phyloP scores from a whole-genome alignment of 2,797 vertebrate species.

The Pseudomugil tenellus region DNA sequence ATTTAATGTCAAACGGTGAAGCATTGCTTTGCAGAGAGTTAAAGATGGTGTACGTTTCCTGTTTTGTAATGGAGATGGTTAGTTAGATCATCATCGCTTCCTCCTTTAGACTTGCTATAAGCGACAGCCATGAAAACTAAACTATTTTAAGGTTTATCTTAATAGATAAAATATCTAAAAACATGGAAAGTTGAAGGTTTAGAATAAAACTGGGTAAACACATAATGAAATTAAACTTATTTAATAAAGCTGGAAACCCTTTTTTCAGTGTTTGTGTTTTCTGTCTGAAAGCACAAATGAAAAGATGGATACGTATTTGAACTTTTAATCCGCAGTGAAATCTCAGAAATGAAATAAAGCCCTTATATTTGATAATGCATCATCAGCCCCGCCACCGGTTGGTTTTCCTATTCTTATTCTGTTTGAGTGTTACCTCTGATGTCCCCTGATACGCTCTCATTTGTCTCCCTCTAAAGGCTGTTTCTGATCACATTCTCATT shows the following conservation, averaged over 20 bases:
- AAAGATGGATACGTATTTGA: conserved; percentile 37
- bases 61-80: conserved; percentile 1
- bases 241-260: conserved; percentile 26
- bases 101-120: conserved; percentile 10
- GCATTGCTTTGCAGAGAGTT: conserved; percentile 5
- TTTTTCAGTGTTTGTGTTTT: conserved; percentile 40
- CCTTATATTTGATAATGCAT: conserved; percentile 44
- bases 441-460: conserved; percentile 39
- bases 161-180: too few species aligned
- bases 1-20: conserved; percentile 12
- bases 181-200: conserved; percentile 42
- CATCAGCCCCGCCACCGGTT: conserved; percentile 65
- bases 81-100: conserved; percentile 28
- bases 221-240: conserved; percentile 13
- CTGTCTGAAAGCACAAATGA: conserved; percentile 55
- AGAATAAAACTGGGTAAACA: neutral
- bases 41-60: conserved; percentile 28
- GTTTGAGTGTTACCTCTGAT: conserved; percentile 10
- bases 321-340: conserved; percentile 45
- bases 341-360: conserved; percentile 50
- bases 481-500: conserved; percentile 40
- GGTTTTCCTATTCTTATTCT: conserved; percentile 46
- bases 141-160: conserved; percentile 21
- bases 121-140: conserved; percentile 1
- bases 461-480: conserved; percentile 71